Base-by-base conservation (phyloP, 1,140 invertebrate species). In the Habropoda laboriosa region DNA sequence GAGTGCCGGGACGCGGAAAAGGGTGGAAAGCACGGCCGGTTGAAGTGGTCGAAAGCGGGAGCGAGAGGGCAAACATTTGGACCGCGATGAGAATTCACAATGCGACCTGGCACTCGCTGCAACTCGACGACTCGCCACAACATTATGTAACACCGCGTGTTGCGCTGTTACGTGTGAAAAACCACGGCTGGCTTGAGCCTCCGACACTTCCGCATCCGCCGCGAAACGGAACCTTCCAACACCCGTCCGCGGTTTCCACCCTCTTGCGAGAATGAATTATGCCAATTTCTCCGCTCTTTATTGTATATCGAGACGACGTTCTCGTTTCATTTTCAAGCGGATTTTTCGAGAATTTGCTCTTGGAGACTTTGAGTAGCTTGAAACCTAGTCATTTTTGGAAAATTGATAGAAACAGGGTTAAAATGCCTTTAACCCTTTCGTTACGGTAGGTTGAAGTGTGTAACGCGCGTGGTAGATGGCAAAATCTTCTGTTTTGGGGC, bases 41-140 rank as follows among this genome's bases (percentile, higher is more conserved):
- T 57, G 40, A 74, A 63, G 47, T 38, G 38, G 47, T 12, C 32
- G 64, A 51, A 49, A 42, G 63, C 47, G 40, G 45, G 60, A 71
- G 64, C 60, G 71, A 85, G 79, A 66, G 66, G 32, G 75, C 84
- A 86, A 86, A 86, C 74, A 86, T 79, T 86, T 75, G 63, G 83
- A 60, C 76, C 83, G 47, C 83, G 84, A 73, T n/a, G 53, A 71
- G 79, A 85, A 86, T 85, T 78, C 83, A 82, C 74, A 85, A 86
- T 86, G 64, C 53, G 64, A 49, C 21, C 58, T 67, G 73, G 73
- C 74, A 74, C 64, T 77, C 55, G 78, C 47, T 24, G 64, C 47
- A 42, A 73, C 53, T 79, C 42, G 67, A 66, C 53, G 32, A 68
- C 47, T 80, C 55, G 67, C 42, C 73, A 72, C 79, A 77, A 85